A percentile compares a stretch with the other conserved stretches of the same genome.
Evolutionary conservation across 2,797 vertebrate genomes (phyloP).

Genomic region (Sebastiscus albofasciatus): DNA sequence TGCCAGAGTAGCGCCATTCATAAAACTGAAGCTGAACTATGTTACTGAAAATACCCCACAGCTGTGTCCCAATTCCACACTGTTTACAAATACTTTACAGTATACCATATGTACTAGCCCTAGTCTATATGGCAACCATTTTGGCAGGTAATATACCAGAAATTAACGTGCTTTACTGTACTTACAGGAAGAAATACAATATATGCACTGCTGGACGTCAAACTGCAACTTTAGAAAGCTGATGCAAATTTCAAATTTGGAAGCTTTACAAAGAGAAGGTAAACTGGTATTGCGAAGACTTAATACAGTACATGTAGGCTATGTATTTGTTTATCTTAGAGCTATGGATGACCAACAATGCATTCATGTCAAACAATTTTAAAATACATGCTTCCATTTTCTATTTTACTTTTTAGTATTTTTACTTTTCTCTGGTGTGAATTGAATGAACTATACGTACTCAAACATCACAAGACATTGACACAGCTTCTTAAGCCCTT

Average conservation of each 20-base stretch:
- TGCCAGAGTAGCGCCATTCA: slow-evolving; percentile 26
- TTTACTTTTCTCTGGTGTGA: background rate
- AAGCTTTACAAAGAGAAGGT: background rate
- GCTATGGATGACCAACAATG: background rate
- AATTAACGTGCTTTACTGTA: background rate
- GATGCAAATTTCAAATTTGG: background rate
- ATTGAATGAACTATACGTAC: background rate
- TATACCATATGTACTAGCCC: background rate
- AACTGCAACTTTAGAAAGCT: background rate
- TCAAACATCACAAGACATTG: background rate
- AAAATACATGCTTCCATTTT: background rate
- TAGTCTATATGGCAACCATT: background rate
- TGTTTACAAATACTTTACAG: background rate
- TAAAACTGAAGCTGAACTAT: slow-evolving; percentile 23
- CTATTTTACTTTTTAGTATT: background rate
- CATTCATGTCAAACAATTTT: background rate
- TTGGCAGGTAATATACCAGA: background rate
- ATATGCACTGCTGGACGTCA: background rate
- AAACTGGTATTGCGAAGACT: background rate
- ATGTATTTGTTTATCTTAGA: background rate
- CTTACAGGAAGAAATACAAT: background rate
- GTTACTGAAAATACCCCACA: slow-evolving; percentile 27
- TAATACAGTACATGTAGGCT: background rate
- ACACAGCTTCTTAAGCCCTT: background rate
- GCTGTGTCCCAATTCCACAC: slow-evolving; percentile 7